These are phyloP conservation scores for Amphimedon queenslandica DNA, from an alignment of 37 sponge, comb jelly and placozoan genomes.

Conservation along the genomic window DNA sequence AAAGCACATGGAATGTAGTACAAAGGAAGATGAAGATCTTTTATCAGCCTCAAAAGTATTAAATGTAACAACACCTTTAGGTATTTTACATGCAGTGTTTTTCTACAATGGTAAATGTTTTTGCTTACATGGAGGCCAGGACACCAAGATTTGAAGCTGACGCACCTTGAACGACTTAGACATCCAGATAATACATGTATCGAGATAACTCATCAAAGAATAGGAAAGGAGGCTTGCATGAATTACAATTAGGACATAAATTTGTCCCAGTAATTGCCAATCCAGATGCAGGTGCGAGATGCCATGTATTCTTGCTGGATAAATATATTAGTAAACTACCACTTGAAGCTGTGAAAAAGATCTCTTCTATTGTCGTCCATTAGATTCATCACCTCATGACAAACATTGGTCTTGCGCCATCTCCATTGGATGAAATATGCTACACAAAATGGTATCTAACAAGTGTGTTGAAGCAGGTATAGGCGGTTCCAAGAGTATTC, in stretches of 20 bases:
- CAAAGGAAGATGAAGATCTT: neutral
- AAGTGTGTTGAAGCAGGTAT: too few species aligned
- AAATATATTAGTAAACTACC: slow-evolving; percentile 4
- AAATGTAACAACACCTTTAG: neutral
- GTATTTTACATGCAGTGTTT: neutral
- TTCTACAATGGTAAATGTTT: slow-evolving; percentile 12
- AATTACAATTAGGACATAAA: slow-evolving; percentile 8
- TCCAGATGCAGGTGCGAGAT: neutral
- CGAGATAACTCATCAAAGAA: slow-evolving; percentile 33
- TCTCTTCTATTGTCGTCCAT: too few species aligned
- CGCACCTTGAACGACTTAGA: slow-evolving; percentile 5
- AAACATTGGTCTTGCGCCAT: too few species aligned
- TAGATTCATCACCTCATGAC: too few species aligned
- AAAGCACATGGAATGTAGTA: neutral
- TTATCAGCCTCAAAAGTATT: neutral
- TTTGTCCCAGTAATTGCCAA: slow-evolving; percentile 1
- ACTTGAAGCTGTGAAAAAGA: neutral
- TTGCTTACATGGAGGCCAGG: slow-evolving; percentile 3
- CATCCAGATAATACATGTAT: slow-evolving; percentile 14
- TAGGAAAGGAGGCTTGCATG: slow-evolving; percentile 1
- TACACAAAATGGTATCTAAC: too few species aligned
- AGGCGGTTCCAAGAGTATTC: too few species aligned
- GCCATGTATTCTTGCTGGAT: slow-evolving; percentile 2
- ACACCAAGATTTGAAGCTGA: slow-evolving; percentile 8
- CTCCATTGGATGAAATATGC: too few species aligned